Evolutionary conservation across 1,140 invertebrate genomes (phyloP), one percentile per base, ranked within the genome.

Genomic region (Himalopsyche phryganea): DNA sequence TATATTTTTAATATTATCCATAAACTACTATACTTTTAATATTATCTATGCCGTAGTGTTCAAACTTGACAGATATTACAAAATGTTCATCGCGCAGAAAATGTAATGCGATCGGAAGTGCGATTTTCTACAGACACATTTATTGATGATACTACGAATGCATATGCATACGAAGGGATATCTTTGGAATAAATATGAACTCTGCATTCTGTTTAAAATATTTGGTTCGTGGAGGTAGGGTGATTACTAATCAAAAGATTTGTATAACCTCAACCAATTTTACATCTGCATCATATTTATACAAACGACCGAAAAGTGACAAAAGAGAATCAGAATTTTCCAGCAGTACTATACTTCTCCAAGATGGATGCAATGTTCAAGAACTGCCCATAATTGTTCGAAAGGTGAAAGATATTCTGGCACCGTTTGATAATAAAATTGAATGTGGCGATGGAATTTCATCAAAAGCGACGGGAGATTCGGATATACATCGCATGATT

Each of bases 321-420:
- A 40, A 40, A 40, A 40, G n/a, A 13, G 15, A 19, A 20, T 50
- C 60, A 20, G 49, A 59, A 4, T 40, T 63, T 19, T 23, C 51
- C 9, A 59, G 35, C 19, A 56, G 56, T 13, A 63, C 61, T 14
- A 63, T 63, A 47, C 69, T 89, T 32, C 68, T 86, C 19, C 85
- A 90, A 72, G 84, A 87, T 70, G 86, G 85, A 17, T 66, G 74
- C 1, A 75, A 80, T 35, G 83, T 90, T 33, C 80, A 84, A 60
- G 87, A 90, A 69, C 70, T 89, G 36, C 87, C 86, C 1, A 69
- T 86, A 4, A 80, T 88, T 45, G 79, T 89, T 9, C 75, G 82
- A 61, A 83, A 78, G 67, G 70, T 83, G 32, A 74, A 68, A 66
- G 66, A 75, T 66, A 33, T 57, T 5, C 13, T 56, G 20, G 41